Conservation (phyloP, 2,797 vertebrate genomes). For the Acridotheres tristis region DNA sequence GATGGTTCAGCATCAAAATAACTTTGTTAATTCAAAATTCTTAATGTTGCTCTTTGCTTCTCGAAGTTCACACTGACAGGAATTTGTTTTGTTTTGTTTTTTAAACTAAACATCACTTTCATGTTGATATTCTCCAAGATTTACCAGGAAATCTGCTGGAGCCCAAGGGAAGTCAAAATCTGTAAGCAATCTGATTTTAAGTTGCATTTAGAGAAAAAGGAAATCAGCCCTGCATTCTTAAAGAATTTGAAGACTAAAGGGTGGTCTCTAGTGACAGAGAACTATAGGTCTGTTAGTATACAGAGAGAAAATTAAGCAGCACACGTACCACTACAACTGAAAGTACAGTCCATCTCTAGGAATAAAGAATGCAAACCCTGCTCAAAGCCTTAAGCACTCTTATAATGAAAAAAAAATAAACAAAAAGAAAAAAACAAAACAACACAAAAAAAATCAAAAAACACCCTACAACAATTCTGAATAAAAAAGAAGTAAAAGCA, state of each 20-base stretch:
- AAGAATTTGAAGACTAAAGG: background rate
- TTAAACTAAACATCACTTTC: background rate
- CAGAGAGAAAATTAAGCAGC: background rate
- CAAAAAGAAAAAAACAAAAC: too few species aligned
- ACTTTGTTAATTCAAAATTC: background rate
- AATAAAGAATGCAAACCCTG: background rate
- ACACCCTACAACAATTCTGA: background rate
- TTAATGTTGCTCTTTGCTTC: background rate
- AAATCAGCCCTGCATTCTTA: background rate
- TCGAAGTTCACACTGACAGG: background rate
- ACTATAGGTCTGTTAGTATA: background rate
- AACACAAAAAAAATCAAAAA: background rate
- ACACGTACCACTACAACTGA: fast-evolving
- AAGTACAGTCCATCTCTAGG: background rate
- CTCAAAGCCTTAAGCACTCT: background rate
- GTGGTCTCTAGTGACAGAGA: background rate
- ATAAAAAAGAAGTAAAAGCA: background rate
- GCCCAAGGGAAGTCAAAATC: background rate
- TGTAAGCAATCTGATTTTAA: background rate
- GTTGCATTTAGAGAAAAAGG: background rate
- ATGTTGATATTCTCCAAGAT: background rate
- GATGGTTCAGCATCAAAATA: background rate
- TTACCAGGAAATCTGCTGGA: background rate
- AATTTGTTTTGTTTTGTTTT: background rate
- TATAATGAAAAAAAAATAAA: background rate